phyloP scores from a whole-genome alignment of 1,140 invertebrate genomes.

The Scaptodrosophila lebanonensis region DNA sequence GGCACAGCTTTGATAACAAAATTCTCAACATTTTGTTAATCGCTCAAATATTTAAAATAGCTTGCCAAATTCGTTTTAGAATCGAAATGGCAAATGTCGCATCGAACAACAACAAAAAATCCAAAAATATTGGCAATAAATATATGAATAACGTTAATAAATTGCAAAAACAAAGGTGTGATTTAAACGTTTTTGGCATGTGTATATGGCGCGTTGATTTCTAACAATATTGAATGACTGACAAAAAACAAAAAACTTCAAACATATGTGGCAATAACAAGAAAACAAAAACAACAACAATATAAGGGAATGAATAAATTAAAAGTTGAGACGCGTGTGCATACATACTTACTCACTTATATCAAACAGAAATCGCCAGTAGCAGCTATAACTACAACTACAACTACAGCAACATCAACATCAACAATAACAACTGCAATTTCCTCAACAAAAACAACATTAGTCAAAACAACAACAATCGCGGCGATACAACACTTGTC shows the following conservation, averaged over 20 bases:
- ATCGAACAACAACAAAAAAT: no score
- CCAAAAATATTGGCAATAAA: no score
- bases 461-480: constrained; percentile 10
- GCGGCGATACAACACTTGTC: constrained; percentile 38
- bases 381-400: constrained; percentile 20
- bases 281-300: constrained; percentile 24
- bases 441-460: constrained; percentile 27
- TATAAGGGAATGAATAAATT: constrained; percentile 66
- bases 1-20: no score
- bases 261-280: background rate
- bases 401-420: constrained; percentile 24
- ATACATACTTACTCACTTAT: no score
- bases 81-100: no score
- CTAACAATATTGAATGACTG: constrained; percentile 43
- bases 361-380: constrained; percentile 44
- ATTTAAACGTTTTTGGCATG: constrained; percentile 50
- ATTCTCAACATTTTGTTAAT: no score
- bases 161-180: constrained; percentile 40
- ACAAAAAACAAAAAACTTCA: constrained; percentile 12
- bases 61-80: no score
- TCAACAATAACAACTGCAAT: constrained; percentile 17
- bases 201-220: constrained; percentile 25
- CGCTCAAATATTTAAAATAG: no score
- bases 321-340: constrained; percentile 56
- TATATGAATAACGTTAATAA: no score